Percentiles rank a stretch among this genome's conserved stretches.
Conservation (phyloP, 2,888 invertebrate genomes). For the Tiliacea citrago region DNA sequence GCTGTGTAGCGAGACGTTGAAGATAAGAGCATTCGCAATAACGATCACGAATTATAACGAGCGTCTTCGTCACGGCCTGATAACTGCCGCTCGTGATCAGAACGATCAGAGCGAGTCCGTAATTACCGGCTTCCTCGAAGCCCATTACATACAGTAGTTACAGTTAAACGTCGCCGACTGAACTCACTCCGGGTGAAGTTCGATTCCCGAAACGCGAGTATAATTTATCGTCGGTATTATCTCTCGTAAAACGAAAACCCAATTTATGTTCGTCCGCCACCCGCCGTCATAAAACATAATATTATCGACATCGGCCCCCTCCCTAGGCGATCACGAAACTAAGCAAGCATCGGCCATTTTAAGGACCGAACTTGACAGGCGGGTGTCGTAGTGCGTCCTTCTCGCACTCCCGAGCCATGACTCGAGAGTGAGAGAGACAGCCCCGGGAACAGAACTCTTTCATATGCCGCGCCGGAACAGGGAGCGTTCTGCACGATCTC, state of each 20-base stretch:
- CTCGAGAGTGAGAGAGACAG: constrained; percentile 71
- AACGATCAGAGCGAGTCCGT: constrained; percentile 59
- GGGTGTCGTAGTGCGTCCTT: constrained; percentile 69
- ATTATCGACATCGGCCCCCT: constrained; percentile 89
- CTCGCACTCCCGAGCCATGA: constrained; percentile 5
- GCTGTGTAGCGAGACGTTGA: constrained; percentile 73
- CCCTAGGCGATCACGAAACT: constrained; percentile 90
- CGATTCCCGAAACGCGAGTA: constrained; percentile 82
- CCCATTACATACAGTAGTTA: constrained; percentile 64
- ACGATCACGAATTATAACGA: constrained; percentile 81
- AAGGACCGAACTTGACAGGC: constrained; percentile 86
- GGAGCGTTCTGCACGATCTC: constrained; percentile 82
- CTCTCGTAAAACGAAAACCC: constrained; percentile 88
- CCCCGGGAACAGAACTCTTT: constrained; percentile 81
- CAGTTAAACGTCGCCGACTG: constrained; percentile 69
- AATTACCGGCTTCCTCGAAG: constrained; percentile 79
- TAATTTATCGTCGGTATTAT: constrained; percentile 86
- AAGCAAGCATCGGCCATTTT: constrained; percentile 89
- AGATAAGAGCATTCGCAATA: constrained; percentile 78
- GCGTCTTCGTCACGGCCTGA: constrained; percentile 82
- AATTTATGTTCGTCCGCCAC: constrained; percentile 85
- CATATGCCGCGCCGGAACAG: constrained; percentile 80
- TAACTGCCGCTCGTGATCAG: constrained; percentile 75
- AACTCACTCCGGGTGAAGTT: constrained; percentile 74
- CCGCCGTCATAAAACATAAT: constrained; percentile 88